Conservation (phyloP, 2,113 vertebrate genomes). For the Sorex fumeus region DNA sequence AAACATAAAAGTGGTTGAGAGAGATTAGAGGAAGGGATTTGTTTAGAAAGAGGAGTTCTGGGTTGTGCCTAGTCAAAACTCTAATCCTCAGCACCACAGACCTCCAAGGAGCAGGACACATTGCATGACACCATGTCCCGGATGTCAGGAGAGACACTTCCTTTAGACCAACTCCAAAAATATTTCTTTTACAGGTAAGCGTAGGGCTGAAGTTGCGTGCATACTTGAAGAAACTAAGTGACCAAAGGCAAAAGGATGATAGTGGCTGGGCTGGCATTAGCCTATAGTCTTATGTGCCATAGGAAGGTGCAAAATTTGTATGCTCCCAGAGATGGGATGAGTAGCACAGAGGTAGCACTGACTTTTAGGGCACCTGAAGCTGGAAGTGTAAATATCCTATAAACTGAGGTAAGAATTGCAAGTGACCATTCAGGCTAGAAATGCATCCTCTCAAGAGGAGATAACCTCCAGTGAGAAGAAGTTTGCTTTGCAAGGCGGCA, state of each 20-base stretch:
- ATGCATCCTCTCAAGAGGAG: background rate
- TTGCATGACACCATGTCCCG: background rate
- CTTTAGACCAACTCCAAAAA: background rate
- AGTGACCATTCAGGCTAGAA: background rate
- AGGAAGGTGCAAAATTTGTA: background rate
- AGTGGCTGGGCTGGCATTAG: background rate
- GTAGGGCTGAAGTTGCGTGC: background rate
- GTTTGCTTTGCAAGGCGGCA: accelerated
- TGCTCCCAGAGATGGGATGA: background rate
- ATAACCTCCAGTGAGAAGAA: background rate
- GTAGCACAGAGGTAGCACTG: background rate
- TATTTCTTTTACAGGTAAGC: background rate
- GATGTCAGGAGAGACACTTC: background rate
- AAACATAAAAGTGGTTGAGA: background rate
- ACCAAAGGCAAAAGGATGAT: background rate
- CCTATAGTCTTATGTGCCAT: background rate
- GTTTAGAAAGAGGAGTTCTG: background rate
- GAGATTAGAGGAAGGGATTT: background rate
- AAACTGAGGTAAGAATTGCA: background rate
- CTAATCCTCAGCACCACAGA: background rate
- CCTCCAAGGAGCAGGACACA: background rate
- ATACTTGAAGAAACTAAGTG: background rate
- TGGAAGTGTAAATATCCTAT: background rate
- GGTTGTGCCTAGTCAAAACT: background rate
- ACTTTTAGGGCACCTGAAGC: background rate